Evolutionary conservation across 2,888 invertebrate genomes (phyloP).

Genomic region (Drosophila kuntzei): DNA sequence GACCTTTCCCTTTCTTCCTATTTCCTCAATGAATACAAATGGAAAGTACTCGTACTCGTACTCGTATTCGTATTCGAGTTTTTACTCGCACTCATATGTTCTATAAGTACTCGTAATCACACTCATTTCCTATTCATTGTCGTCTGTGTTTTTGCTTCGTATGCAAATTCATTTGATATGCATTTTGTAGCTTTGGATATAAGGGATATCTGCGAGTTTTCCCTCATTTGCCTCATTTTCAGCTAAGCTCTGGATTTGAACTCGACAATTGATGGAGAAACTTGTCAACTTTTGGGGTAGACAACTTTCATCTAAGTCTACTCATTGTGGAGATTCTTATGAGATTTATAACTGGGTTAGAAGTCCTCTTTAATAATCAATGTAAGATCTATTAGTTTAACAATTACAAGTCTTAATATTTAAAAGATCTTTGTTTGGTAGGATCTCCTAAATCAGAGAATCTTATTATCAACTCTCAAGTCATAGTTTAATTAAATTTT

Average conservation of each 20-base stretch:
- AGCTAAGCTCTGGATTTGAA: constrained; percentile 17
- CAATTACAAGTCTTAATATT: too few relatives aligned
- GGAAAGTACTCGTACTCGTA: neutral
- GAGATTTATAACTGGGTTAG: too few relatives aligned
- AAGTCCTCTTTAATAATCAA: too few relatives aligned
- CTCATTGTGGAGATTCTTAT: too few relatives aligned
- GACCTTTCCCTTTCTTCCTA: neutral
- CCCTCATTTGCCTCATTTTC: neutral
- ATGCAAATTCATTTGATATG: constrained; percentile 47
- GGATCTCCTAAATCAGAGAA: too few relatives aligned
- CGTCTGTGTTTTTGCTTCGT: constrained; percentile 6
- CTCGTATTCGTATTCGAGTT: neutral
- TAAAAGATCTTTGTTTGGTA: too few relatives aligned
- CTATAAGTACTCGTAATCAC: constrained; percentile 25
- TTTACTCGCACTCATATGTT: neutral
- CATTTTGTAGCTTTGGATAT: constrained; percentile 15
- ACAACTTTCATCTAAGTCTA: too few relatives aligned
- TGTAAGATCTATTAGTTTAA: too few relatives aligned
- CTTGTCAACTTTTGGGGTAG: neutral
- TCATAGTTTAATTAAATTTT: too few relatives aligned
- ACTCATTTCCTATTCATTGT: constrained; percentile 21
- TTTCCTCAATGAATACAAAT: constrained; percentile 1
- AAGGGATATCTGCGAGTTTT: neutral
- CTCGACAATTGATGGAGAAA: constrained; percentile 1
- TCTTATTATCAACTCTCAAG: too few relatives aligned